Evolutionary conservation across 2,888 invertebrate species (phyloP), one percentile per base, ranked within the genome.

Genomic region (Cephus rjabovi): DNA sequence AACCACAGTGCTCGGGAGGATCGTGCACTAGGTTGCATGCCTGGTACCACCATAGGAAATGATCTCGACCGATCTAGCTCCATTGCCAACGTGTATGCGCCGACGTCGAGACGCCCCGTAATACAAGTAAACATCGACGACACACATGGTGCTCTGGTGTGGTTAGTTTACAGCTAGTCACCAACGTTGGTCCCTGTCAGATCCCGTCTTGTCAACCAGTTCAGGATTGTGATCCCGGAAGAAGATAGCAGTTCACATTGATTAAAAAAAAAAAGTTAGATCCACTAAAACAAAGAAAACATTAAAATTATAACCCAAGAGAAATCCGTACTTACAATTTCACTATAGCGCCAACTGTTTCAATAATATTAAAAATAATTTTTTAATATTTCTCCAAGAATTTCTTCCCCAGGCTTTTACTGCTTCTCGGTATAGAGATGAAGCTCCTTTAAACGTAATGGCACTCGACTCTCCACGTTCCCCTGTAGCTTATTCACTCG

Each of bases 161-260:
- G 89, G 89, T 88, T 87, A 87, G 87, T 89, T 87, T 89, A 89
- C 89, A 89, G 89, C 89, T 89, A 87, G 81, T 82, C 73, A 30
- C 33, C 74, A 37, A n/a, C 74, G 34, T 74, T 40, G 40, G 35
- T 74, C 74, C 77, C 34, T 74, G 76, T 76, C 76, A 40, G 69
- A 81, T 83, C 79, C 31, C 69, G 35, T 75, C 79, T 80, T 79
- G 83, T 84, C 85, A 86, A 84, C 86, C 79, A 74, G 73, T 73
- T 76, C 76, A 74, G 79, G 80, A 83, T 82, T 80, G 79, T 78
- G 80, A 80, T 81, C 86, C 81, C 85, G 86, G 86, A 85, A 85
- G 84, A 40, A 73, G 11, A 68, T 56, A 56, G 40, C 40, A 40
- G 40, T 40, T 40, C 15, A 15, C 15, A 40, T 40, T 15, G 40